Base-by-base conservation (phyloP, 2,888 invertebrate species). In the Drosophila putrida region DNA sequence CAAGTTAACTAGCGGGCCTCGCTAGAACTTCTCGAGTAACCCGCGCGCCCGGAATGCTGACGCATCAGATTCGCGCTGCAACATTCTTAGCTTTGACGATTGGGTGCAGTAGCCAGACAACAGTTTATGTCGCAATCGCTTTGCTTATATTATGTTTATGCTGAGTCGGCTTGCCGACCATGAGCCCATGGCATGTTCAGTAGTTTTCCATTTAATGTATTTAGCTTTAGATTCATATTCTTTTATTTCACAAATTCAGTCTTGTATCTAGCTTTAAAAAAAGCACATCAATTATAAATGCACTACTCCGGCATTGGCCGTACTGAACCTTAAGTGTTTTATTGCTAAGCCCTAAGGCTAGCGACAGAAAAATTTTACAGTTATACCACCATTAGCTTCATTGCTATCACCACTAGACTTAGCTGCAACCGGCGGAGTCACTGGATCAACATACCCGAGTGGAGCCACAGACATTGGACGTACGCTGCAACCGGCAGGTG, bases 191-290 rank as follows among this genome's bases (percentile, higher is more conserved):
- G 20, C 20, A 20, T 20, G 20, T 20, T 20, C 20, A 20, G 20
- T 20, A 20, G 20, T 20, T 20, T 20, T 20, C 20, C 20, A 20
- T 20, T 20, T 38, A 38, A 38, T 38, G 36, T 38, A 38, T 38
- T 38, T 38, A 43, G 49, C 43, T 43, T 25, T 25, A 25, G 43
- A 4, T 43, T 43, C 43, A 11, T 43, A 43, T 43, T 43, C 25
- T 25, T 43, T n/a, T 43, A 43, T 25, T 43, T 25, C 11, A 25
- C 2, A 2, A 2, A 28, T 28, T 28, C 28, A 39, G 38, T 39
- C 13, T 39, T 39, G 38, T 39, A 13, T 39, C 38, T 39, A 13
- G 38, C 38, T 13, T 39, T 39, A 39, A 39, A 13, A 13, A 39
- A 39, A 13, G 13, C 38, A 39, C 38, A 2, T 20, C 20, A 20